phyloP scores from a whole-genome alignment of 2,888 invertebrate genomes.

The Drosophila borealis region DNA sequence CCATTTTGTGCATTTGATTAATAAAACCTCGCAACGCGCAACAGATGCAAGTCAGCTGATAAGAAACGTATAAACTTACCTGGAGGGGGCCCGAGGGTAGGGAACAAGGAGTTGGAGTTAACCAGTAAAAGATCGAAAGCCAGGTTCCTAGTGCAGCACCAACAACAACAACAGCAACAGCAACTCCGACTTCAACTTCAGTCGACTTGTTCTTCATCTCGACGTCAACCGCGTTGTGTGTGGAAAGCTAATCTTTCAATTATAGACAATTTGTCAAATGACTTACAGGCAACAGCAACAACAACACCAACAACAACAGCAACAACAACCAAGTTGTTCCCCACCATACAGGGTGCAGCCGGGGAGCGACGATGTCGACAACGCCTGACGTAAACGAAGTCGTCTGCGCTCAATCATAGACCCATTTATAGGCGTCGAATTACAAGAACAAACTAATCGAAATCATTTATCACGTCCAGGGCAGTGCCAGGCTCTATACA shows the following conservation, averaged over 20 bases:
- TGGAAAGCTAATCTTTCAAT: conserved; percentile 85
- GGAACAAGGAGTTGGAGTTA: conserved; percentile 14
- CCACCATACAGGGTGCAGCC: conserved; percentile 58
- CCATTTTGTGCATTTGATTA: conserved; percentile 82
- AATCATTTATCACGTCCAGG: conserved; percentile 83
- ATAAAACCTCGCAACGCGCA: conserved; percentile 82
- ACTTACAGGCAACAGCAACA: conserved; percentile 73
- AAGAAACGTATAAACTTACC: conserved; percentile 64
- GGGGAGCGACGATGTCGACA: conserved; percentile 57
- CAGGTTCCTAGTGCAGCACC: conserved; percentile 8
- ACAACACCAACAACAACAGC: conserved; percentile 25
- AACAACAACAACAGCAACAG: conserved; percentile 6
- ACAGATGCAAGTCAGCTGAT: conserved; percentile 76
- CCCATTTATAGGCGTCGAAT: conserved; percentile 85
- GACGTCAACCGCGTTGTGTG: conserved; percentile 73
- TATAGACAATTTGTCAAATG: conserved; percentile 85
- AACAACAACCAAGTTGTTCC: conserved; percentile 30
- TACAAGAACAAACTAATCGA: conserved; percentile 85
- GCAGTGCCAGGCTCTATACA: conserved; percentile 51
- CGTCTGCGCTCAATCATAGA: conserved; percentile 82
- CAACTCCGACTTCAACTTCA: conserved; percentile 21
- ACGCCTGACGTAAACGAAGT: conserved; percentile 73
- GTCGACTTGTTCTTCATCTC: conserved; percentile 65
- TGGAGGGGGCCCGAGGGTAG: neutral
- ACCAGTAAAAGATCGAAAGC: conserved; percentile 16